Evolutionary conservation across 2,888 invertebrate species (phyloP).

Genomic region (Drosophila kuntzei): DNA sequence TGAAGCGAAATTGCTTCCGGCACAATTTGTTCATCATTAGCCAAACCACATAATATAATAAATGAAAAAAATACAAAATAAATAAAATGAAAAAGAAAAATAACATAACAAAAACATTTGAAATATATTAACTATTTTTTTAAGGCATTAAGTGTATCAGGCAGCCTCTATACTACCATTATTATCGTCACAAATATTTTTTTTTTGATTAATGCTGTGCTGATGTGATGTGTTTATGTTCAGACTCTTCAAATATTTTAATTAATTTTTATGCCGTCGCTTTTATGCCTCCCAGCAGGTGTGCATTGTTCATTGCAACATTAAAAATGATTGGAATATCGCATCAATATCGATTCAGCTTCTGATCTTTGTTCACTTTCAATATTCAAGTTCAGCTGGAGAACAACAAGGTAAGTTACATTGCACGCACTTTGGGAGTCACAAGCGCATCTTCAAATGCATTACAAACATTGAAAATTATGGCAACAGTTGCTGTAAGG

Average conservation of each 20-base stretch:
- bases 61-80: slow-evolving; percentile 14
- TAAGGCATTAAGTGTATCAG: slow-evolving; percentile 25
- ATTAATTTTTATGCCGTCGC: slow-evolving; percentile 36
- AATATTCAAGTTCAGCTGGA: slow-evolving; percentile 53
- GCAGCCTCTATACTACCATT: slow-evolving; percentile 18
- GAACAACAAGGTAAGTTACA: slow-evolving; percentile 48
- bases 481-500: slow-evolving; percentile 51
- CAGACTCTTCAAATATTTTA: slow-evolving; percentile 28
- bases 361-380: slow-evolving; percentile 41
- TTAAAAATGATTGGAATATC: slow-evolving; percentile 13
- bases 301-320: slow-evolving; percentile 29
- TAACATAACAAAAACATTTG: slow-evolving; percentile 22
- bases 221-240: slow-evolving; percentile 25
- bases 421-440: slow-evolving; percentile 45
- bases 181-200: slow-evolving; percentile 20
- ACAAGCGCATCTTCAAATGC: slow-evolving; percentile 72
- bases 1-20: slow-evolving; percentile 70
- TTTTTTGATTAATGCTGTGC: slow-evolving; percentile 46
- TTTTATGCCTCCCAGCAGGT: slow-evolving; percentile 41
- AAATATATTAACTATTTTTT: slow-evolving; percentile 19
- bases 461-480: slow-evolving; percentile 45
- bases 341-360: slow-evolving; percentile 20
- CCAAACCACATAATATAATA: slow-evolving; percentile 46
- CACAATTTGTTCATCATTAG: slow-evolving; percentile 74
- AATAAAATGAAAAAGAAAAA: slow-evolving; percentile 4